Base-by-base conservation (phyloP, 1,140 invertebrate species). In the Protaetia brevitarsis region DNA sequence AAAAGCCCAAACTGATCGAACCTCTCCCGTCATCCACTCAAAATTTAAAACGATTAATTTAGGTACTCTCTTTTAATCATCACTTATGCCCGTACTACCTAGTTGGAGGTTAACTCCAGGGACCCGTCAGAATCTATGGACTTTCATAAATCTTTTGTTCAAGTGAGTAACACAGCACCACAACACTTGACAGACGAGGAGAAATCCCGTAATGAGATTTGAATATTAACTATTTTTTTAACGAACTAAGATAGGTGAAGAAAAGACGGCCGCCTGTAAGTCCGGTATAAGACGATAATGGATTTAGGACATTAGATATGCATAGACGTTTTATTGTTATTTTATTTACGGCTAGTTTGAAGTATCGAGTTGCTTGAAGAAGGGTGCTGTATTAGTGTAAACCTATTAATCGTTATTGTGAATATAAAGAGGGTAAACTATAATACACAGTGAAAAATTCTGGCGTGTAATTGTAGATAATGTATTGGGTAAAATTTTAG, bases 111-210 rank as follows among this genome's bases (percentile, higher is more conserved):
- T 21, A 8, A 8, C 13, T 45, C 16, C 23, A 19, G 41, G 23
- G 13, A 45, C 41, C 41, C 23, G 41, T 45, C 13, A 45, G 13
- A 45, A 45, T 45, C 41, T 45, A 45, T 45, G 23, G 41, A 21
- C 41, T 21, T 45, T 45, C 41, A 45, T 45, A 45, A 45, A 45
- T 45, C 41, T 45, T 45, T 45, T 45, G 41, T 45, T 45, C 41
- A 13, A 45, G 41, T 19, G 41, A 45, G 41, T 45, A 45, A 45
- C 41, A 45, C 41, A 21, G 41, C 41, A 19, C 13, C 41, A 23
- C 0, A 16, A 45, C 41, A 45, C 41, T 45, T 45, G 41, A 45
- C 41, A 45, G 10, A 45, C 10, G 41, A 45, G 13, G 23, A 45
- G n/a, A 45, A 45, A 45, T 45, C 41, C 41, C 5, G 16, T 45